phyloP scores from a whole-genome alignment of 2,888 invertebrate genomes.

The Agrotis segetum region DNA sequence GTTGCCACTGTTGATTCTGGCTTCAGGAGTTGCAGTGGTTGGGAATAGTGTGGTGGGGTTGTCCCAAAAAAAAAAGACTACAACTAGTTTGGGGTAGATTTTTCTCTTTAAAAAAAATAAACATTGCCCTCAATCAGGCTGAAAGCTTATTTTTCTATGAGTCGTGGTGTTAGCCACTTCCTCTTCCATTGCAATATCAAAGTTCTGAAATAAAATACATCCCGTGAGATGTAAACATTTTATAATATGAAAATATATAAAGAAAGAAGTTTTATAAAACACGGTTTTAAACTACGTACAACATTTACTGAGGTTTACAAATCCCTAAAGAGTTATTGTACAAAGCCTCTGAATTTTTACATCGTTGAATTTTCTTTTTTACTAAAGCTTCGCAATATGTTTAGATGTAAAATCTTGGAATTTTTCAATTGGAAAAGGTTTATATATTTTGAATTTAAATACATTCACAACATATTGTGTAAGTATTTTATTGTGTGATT shows the following conservation, averaged over 20 bases:
- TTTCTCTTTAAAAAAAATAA: too few species aligned
- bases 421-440: constrained; percentile 17
- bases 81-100: too few species aligned
- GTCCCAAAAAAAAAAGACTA: too few species aligned
- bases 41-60: too few species aligned
- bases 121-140: background rate
- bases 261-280: background rate
- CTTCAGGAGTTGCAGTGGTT: too few species aligned
- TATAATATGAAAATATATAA: background rate
- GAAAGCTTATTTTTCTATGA: background rate
- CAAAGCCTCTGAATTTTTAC: constrained; percentile 12
- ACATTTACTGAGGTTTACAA: constrained; percentile 5
- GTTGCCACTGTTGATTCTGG: too few species aligned
- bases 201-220: background rate
- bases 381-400: constrained; percentile 1
- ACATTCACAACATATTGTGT: too few species aligned
- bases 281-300: background rate
- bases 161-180: too few species aligned
- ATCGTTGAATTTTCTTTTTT: constrained; percentile 11
- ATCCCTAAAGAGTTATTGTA: background rate
- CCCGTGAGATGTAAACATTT: background rate
- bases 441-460: background rate
- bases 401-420: background rate
- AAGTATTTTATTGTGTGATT: too few species aligned
- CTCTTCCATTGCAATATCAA: background rate